A percentile compares a stretch with the other conserved stretches of the same genome.
Evolutionary conservation across 2,113 vertebrate genomes (phyloP).

Genomic region (Pristiophorus japonicus): DNA sequence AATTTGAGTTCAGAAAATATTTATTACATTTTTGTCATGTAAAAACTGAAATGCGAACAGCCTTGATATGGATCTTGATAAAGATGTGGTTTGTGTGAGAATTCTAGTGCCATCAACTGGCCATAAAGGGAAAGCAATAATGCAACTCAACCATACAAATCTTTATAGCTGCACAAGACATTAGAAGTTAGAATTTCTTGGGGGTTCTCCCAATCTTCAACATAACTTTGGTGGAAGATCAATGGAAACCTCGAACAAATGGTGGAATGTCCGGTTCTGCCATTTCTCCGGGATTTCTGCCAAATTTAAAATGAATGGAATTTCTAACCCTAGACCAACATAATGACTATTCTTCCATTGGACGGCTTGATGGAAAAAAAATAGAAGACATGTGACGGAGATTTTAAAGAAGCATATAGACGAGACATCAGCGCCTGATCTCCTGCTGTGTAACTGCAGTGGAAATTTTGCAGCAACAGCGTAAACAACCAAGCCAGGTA

Average conservation of each 20-base stretch:
- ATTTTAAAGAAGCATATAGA: too few species aligned
- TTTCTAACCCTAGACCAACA: too few species aligned
- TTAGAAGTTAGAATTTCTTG: not conserved
- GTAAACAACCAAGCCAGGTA: too few species aligned
- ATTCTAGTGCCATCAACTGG: not conserved
- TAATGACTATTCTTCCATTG: too few species aligned
- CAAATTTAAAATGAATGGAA: not conserved
- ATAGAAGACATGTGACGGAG: too few species aligned
- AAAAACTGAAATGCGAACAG: not conserved
- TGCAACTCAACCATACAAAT: not conserved
- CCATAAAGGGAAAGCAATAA: not conserved
- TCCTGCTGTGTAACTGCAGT: too few species aligned
- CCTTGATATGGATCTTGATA: not conserved
- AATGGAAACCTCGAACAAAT: not conserved
- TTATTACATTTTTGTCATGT: not conserved
- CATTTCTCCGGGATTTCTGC: not conserved
- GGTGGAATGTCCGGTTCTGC: too few species aligned
- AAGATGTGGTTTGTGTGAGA: not conserved
- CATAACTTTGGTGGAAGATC: not conserved
- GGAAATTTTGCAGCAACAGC: too few species aligned
- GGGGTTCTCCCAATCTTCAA: not conserved
- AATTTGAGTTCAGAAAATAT: not conserved
- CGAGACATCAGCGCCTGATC: too few species aligned
- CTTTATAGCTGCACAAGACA: not conserved
- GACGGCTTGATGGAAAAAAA: too few species aligned